These are phyloP conservation scores for Drosophila silvestris DNA, from an alignment of 2,888 invertebrate genomes.

Conservation along the genomic window DNA sequence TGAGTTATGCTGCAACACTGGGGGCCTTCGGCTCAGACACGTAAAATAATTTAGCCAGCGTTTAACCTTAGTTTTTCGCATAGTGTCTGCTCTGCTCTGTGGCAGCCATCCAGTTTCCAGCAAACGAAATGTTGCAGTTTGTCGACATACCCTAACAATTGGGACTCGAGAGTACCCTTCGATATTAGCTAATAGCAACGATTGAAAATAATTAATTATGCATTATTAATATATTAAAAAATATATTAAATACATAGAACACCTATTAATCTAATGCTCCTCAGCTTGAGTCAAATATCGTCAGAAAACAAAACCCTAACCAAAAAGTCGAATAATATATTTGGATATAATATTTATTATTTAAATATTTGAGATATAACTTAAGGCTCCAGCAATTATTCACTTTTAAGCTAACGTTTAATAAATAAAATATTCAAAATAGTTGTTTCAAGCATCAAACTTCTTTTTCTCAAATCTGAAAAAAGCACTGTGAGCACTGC, in stretches of 20 bases:
- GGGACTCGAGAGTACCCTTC: neutral
- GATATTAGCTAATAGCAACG: neutral
- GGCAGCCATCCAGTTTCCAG: conserved; percentile 16
- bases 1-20: conserved; percentile 76
- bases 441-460: neutral
- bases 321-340: neutral
- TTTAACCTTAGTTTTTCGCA: conserved; percentile 81
- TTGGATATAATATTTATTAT: neutral
- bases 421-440: neutral
- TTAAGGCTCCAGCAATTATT: neutral
- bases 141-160: neutral
- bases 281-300: neutral
- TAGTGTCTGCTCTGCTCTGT: conserved; percentile 27
- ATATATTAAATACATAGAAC: neutral
- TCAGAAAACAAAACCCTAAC: neutral
- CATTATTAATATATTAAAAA: neutral
- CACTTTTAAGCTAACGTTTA: accelerated
- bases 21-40: conserved; percentile 63
- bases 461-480: neutral
- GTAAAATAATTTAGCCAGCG: conserved; percentile 84
- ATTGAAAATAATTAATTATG: neutral
- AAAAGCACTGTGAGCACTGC: neutral
- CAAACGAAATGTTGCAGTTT: neutral
- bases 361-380: neutral
- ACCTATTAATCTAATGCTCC: neutral